A percentile compares a stretch with the other conserved stretches of the same genome.
These are phyloP conservation scores for Blera fallax DNA, from an alignment of 2,888 invertebrate species.

Conservation along the genomic window DNA sequence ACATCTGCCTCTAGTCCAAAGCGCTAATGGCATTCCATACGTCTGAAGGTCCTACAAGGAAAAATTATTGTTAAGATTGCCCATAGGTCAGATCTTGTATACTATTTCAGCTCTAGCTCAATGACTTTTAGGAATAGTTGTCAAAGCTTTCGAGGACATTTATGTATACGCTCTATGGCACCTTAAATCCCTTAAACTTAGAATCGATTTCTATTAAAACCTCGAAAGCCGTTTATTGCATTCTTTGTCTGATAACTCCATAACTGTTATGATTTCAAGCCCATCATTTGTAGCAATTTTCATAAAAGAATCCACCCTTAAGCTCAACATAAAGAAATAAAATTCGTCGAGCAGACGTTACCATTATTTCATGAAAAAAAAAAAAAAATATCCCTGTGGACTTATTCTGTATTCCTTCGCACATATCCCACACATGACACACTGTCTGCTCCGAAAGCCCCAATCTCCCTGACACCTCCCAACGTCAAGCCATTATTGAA, in stretches of 20 bases:
- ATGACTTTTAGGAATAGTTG: no score
- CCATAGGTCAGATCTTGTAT: no score
- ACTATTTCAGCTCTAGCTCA: no score
- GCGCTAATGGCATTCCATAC: no score
- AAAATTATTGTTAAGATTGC: no score
- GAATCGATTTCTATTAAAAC: neutral
- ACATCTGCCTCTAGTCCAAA: no score
- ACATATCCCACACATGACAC: neutral
- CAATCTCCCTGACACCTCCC: neutral
- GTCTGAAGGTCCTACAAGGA: no score
- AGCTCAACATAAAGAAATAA: neutral
- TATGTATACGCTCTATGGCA: no score
- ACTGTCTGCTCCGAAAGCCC: neutral
- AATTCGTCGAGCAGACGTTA: neutral
- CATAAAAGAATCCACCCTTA: neutral
- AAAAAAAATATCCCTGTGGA: neutral
- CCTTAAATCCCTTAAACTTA: neutral
- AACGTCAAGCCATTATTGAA: neutral
- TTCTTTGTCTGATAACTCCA: neutral
- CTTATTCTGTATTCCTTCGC: neutral
- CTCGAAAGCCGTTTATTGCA: neutral
- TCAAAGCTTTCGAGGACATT: no score
- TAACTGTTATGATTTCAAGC: neutral
- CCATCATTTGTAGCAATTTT: neutral
- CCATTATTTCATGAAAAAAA: neutral